phyloP scores from a whole-genome alignment of 2,113 vertebrate species.

The Nansenia antarctica region DNA sequence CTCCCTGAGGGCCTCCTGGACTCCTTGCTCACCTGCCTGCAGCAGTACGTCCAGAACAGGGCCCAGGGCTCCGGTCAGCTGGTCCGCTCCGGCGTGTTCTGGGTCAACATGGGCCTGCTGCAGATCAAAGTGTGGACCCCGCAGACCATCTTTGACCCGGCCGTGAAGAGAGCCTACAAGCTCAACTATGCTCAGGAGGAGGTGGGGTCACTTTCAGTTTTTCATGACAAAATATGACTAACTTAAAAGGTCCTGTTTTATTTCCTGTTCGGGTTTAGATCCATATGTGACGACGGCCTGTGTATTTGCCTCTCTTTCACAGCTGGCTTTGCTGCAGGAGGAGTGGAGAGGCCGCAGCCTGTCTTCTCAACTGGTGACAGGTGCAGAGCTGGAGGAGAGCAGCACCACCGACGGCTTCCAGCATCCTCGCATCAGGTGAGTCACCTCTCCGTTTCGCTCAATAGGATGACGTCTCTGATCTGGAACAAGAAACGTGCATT shows the following conservation, averaged over 20 bases:
- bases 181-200: constrained; percentile 89
- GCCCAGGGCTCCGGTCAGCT: constrained; percentile 68
- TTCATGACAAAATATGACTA: neutral
- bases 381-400: constrained; percentile 83
- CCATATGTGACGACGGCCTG: neutral
- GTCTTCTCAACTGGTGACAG: constrained; percentile 84
- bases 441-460: no score
- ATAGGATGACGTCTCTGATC: no score
- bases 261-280: no score
- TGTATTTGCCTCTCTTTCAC: constrained; percentile 28
- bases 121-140: constrained; percentile 94
- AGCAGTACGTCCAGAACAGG: constrained; percentile 81
- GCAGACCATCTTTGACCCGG: constrained; percentile 90
- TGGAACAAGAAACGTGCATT: no score
- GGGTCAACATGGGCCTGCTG: constrained; percentile 91
- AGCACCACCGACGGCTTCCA: constrained; percentile 74
- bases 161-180: constrained; percentile 91
- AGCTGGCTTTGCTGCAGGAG: constrained; percentile 87
- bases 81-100: constrained; percentile 83
- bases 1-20: constrained; percentile 83
- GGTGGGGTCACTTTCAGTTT: constrained; percentile 73
- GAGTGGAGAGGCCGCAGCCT: constrained; percentile 87
- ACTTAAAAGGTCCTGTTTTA: no score
- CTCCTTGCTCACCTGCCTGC: constrained; percentile 81
- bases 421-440: constrained; percentile 88